Evolutionary conservation across 2,797 vertebrate species (phyloP).

Genomic region (Coendou prehensilis): DNA sequence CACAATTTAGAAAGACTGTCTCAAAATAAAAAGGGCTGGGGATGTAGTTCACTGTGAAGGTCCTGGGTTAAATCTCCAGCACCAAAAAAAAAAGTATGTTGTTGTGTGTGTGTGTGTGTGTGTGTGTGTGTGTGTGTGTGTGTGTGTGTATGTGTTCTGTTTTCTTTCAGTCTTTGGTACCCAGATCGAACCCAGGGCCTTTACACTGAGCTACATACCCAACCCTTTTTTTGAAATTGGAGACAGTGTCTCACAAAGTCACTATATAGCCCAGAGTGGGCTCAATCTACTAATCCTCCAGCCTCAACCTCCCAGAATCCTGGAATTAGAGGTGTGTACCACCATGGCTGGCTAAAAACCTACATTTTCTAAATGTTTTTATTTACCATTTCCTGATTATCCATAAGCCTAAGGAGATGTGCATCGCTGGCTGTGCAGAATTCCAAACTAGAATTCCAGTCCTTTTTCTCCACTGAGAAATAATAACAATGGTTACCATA

Average conservation of each 20-base stretch:
- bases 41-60: background rate
- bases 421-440: constrained; percentile 66
- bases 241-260: background rate
- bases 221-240: background rate
- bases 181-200: background rate
- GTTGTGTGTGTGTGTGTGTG: background rate
- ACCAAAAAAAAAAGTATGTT: background rate
- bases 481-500: constrained; percentile 71
- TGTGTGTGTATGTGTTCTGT: no score
- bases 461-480: constrained; percentile 63
- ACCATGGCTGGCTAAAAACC: background rate
- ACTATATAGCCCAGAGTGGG: background rate
- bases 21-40: background rate
- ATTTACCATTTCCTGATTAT: constrained; percentile 72
- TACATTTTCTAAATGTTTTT: background rate
- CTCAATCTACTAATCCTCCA: background rate
- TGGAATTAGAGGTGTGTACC: background rate
- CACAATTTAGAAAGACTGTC: background rate
- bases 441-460: constrained; percentile 79
- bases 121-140: background rate
- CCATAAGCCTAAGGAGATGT: constrained; percentile 27
- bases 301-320: background rate
- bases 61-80: background rate
- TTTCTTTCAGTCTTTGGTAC: background rate
- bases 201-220: background rate